phyloP scores from a whole-genome alignment of 2,113 vertebrate species.

The Casuarius casuarius region DNA sequence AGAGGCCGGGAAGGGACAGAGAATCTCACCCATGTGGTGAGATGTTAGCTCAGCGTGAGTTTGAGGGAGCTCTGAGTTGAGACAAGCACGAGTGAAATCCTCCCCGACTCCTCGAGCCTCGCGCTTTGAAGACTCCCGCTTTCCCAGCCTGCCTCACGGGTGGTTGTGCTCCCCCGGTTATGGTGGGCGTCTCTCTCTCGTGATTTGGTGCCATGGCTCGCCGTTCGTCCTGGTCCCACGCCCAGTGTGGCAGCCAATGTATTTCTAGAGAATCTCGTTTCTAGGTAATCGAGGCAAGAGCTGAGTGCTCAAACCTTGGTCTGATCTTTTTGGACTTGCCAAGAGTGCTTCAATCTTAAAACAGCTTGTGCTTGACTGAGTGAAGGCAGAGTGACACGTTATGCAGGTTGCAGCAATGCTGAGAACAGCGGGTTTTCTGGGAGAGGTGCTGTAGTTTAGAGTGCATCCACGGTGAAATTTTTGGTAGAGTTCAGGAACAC shows the following conservation, averaged over 20 bases:
- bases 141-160: not conserved
- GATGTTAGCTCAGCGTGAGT: not conserved
- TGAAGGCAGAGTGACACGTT: not conserved
- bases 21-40: not conserved
- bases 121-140: not conserved
- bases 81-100: not conserved
- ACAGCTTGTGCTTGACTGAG: not conserved
- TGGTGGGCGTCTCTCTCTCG: fast-evolving
- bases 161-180: fast-evolving
- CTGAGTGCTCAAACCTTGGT: too few relatives aligned
- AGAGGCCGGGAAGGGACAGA: too few relatives aligned
- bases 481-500: not conserved
- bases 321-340: not conserved
- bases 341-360: not conserved
- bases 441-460: not conserved
- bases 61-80: not conserved
- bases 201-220: not conserved
- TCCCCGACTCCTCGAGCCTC: not conserved
- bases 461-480: not conserved
- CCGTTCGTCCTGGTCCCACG: not conserved
- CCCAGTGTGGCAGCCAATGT: not conserved
- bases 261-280: too few relatives aligned
- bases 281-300: too few relatives aligned
- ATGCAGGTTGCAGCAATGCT: not conserved
- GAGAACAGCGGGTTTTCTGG: not conserved